phyloP scores from a whole-genome alignment of 1,140 invertebrate genomes.

The Papilio polyxenes region DNA sequence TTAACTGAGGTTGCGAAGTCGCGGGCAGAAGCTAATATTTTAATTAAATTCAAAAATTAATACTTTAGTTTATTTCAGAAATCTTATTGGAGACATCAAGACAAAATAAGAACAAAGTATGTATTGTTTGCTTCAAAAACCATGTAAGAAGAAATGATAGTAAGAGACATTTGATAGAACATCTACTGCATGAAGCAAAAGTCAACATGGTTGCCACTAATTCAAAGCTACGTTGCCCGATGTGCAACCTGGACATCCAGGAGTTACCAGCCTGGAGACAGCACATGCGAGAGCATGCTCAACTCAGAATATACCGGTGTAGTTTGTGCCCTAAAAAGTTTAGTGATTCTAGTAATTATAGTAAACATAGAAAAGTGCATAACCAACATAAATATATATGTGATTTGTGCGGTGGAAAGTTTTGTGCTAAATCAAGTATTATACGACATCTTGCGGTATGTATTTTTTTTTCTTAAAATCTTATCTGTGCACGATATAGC shows the following conservation, averaged over 20 bases:
- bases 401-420: slow-evolving; percentile 25
- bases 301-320: not conserved
- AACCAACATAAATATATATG: not conserved
- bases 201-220: not conserved
- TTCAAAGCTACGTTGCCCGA: not conserved
- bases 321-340: not conserved
- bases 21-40: too few species aligned
- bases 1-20: too few species aligned
- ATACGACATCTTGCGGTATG: slow-evolving; percentile 1
- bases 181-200: not conserved
- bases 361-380: slow-evolving; percentile 16
- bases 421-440: not conserved
- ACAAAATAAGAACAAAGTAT: not conserved
- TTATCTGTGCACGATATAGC: not conserved
- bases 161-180: not conserved
- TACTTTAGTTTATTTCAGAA: not conserved
- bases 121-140: not conserved
- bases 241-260: not conserved
- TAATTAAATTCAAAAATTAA: too few species aligned
- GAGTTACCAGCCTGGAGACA: not conserved
- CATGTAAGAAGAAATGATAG: not conserved
- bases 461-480: not conserved
- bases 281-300: not conserved
- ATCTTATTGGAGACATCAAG: not conserved
- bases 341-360: slow-evolving; percentile 9